These are phyloP conservation scores for Tenebrosternarchus preto DNA, from an alignment of 2,113 vertebrate species.

Conservation along the genomic window DNA sequence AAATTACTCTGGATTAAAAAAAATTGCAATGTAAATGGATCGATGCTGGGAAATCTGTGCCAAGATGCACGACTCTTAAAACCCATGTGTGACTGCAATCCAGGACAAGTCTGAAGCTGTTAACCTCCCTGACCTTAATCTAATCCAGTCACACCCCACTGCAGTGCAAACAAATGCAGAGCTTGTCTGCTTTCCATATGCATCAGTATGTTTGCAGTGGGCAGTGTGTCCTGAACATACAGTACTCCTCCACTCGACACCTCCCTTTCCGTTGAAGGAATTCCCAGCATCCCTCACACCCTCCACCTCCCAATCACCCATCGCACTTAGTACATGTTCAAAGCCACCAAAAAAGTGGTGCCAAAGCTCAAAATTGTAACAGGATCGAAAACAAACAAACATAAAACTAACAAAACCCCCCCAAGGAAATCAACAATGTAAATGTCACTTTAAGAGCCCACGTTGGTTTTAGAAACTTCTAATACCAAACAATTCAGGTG, in stretches of 20 bases:
- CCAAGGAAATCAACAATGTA: not conserved
- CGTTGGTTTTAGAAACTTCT: not conserved
- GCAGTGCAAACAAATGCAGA: conserved; percentile 63
- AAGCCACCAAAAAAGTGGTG: too few relatives aligned
- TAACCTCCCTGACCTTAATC: conserved; percentile 60
- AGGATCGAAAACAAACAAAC: not conserved
- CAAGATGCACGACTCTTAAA: not conserved
- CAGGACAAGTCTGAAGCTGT: conserved; percentile 44
- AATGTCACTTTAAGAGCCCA: not conserved
- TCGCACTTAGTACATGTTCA: not conserved
- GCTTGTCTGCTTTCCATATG: conserved; percentile 58
- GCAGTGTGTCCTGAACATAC: conserved; percentile 45
- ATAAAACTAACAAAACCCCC: too few relatives aligned
- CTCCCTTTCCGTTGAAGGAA: not conserved
- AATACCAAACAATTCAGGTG: conserved; percentile 32
- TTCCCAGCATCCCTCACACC: not conserved
- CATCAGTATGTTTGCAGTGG: conserved; percentile 52
- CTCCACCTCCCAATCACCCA: not conserved
- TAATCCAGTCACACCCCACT: conserved; percentile 63
- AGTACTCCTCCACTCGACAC: not conserved
- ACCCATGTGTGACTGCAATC: not conserved
- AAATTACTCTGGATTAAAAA: too few relatives aligned
- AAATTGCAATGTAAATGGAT: too few relatives aligned
- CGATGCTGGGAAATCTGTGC: not conserved
- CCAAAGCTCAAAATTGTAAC: not conserved